Evolutionary conservation across 2,113 vertebrate genomes (phyloP), one percentile per base, ranked within the genome.

Genomic region (Drymodes brunneopygia): DNA sequence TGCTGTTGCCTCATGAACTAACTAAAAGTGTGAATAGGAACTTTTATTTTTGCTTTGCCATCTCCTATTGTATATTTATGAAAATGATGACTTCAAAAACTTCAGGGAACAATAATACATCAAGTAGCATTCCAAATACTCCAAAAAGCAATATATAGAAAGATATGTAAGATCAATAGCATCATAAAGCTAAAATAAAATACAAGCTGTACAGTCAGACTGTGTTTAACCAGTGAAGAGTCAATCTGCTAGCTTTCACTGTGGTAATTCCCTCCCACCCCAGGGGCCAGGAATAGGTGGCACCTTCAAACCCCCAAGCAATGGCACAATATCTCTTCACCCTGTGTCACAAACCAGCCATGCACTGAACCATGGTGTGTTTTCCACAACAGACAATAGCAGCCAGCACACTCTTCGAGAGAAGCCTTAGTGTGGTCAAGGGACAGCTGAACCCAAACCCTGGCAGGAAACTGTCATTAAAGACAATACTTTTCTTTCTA

Each of bases 41-140:
- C 67, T 75, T 71, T 67, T 86, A n/a, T 48, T 86, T 91, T 58
- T 88, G 36, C 94, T 94, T 96, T 90, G 93, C 90, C 94, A 72
- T 96, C 94, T 96, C 77, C 86, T 95, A 92, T 97, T 90, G 91
- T 95, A 81, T 92, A 85, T 85, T 75, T 87, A 95, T 92, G 95
- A 95, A 92, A 97, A 96, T 92, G 87, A 90, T 66, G 57, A 53
- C 82, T 97, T 94, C 93, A 95, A 72, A 96, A 90, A 87, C 65
- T 65, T 87, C 58, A 86, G 67, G 81, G 86, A 88, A 93, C 88
- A 91, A 90, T 90, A 96, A 86, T 56, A 92, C 33, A 51, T 64
- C 60, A 80, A 42, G 78, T 47, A 85, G 33, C 58, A 92, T 85
- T 92, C 88, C 81, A 84, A 95, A 95, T 86, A 81, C 35, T 64